Evolutionary conservation across 1,140 invertebrate species (phyloP).

Genomic region (Lordiphosa mommai): DNA sequence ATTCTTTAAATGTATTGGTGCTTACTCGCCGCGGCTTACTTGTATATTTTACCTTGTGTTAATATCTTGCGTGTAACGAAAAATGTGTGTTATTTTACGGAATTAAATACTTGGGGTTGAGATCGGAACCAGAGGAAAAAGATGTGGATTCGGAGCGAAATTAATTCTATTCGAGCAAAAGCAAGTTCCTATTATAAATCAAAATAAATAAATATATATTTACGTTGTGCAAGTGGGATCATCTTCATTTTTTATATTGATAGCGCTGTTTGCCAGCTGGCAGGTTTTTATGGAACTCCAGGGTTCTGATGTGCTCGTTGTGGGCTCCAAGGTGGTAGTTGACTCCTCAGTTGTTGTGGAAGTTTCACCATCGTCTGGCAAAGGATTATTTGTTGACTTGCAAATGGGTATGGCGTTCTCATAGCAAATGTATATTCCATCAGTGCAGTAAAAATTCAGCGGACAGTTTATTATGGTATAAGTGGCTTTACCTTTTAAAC

Average conservation of each 20-base stretch:
- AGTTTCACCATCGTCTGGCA: neutral
- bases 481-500: slow-evolving; percentile 17
- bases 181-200: too few relatives aligned
- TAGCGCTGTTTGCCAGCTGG: neutral
- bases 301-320: slow-evolving; percentile 3
- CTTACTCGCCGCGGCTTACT: too few relatives aligned
- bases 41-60: too few relatives aligned
- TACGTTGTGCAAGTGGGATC: slow-evolving; percentile 27
- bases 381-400: neutral
- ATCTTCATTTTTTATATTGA: slow-evolving; percentile 12
- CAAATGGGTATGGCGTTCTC: slow-evolving; percentile 16
- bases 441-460: slow-evolving; percentile 27
- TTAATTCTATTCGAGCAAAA: too few relatives aligned
- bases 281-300: slow-evolving; percentile 6
- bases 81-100: too few relatives aligned
- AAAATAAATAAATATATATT: too few relatives aligned
- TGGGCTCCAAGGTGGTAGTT: slow-evolving; percentile 7
- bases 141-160: too few relatives aligned
- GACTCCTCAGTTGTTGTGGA: neutral
- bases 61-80: too few relatives aligned
- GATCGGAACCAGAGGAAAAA: too few relatives aligned
- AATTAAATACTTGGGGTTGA: too few relatives aligned
- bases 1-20: too few relatives aligned
- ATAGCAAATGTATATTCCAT: slow-evolving; percentile 44
- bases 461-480: slow-evolving; percentile 23